Evolutionary conservation across 2,113 vertebrate genomes (phyloP).

Genomic region (Willisornis vidua): DNA sequence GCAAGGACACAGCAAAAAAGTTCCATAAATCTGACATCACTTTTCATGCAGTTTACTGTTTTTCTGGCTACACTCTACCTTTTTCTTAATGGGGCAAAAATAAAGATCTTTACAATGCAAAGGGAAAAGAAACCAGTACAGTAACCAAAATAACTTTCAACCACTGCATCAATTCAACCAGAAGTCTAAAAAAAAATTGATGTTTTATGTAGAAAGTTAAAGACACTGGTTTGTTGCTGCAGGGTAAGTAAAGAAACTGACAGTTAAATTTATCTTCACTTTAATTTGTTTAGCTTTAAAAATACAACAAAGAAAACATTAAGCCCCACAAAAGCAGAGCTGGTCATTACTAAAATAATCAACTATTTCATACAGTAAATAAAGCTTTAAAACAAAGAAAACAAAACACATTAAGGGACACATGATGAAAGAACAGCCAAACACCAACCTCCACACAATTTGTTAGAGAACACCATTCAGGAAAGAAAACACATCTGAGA

Average conservation of each 20-base stretch:
- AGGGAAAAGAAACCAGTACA: not conserved
- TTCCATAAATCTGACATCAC: not conserved
- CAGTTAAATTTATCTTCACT: not conserved
- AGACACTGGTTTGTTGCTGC: not conserved
- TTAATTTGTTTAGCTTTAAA: not conserved
- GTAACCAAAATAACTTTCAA: not conserved
- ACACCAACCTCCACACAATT: not conserved
- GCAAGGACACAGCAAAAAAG: not conserved
- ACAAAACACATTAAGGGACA: not conserved
- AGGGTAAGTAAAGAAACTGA: not conserved
- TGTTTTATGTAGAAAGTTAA: not conserved
- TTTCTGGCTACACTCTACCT: not conserved
- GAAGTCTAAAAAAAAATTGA: rapidly evolving
- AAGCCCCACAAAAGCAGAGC: not conserved
- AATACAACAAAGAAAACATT: not conserved
- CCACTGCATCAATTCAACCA: not conserved
- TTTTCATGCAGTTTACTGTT: not conserved
- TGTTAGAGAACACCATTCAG: not conserved
- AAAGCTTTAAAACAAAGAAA: not conserved
- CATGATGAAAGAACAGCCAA: not conserved
- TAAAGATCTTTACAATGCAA: not conserved
- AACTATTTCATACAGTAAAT: not conserved
- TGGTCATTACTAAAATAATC: not conserved
- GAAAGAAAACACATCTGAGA: not conserved
- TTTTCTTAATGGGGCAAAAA: not conserved